Percentiles rank a stretch among this genome's conserved stretches.
Conservation (phyloP, 2,888 invertebrate species). For the Stegana nigrithorax region DNA sequence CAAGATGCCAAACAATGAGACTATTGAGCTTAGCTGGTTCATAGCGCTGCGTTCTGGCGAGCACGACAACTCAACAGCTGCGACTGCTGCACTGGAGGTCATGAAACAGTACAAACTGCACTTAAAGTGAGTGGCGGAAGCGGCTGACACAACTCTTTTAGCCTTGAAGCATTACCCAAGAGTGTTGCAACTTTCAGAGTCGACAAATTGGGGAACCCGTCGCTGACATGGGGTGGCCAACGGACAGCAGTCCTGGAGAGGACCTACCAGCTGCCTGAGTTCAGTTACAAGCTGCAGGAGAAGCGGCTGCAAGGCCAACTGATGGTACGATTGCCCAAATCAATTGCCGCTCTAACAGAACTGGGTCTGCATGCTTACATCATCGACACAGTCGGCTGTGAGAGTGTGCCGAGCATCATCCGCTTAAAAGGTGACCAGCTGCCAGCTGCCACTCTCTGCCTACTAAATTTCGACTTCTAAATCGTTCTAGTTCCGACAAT, state of each 20-base stretch:
- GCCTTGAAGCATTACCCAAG: background rate
- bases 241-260: slow-evolving; percentile 46
- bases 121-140: slow-evolving; percentile 37
- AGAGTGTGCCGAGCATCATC: slow-evolving; percentile 45
- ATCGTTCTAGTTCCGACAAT: too few relatives aligned
- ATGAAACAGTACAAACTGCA: slow-evolving; percentile 38
- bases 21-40: slow-evolving; percentile 52
- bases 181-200: slow-evolving; percentile 41
- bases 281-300: slow-evolving; percentile 33
- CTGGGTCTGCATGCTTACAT: slow-evolving; percentile 53
- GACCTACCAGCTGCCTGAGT: slow-evolving; percentile 46
- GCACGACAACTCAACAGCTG: too few relatives aligned
- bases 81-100: slow-evolving; percentile 18
- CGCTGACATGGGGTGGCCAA: slow-evolving; percentile 63
- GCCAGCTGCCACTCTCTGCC: too few relatives aligned
- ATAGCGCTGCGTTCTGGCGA: slow-evolving; percentile 32
- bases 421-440: slow-evolving; percentile 57
- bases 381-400: slow-evolving; percentile 53
- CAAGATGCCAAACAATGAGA: slow-evolving; percentile 46
- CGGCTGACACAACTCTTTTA: too few relatives aligned
- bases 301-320: slow-evolving; percentile 41
- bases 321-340: slow-evolving; percentile 34
- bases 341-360: slow-evolving; percentile 40
- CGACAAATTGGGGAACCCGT: slow-evolving; percentile 58
- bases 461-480: too few relatives aligned